Evolutionary conservation across 2,797 vertebrate genomes (phyloP).

Genomic region (Eulemur albifrons): DNA sequence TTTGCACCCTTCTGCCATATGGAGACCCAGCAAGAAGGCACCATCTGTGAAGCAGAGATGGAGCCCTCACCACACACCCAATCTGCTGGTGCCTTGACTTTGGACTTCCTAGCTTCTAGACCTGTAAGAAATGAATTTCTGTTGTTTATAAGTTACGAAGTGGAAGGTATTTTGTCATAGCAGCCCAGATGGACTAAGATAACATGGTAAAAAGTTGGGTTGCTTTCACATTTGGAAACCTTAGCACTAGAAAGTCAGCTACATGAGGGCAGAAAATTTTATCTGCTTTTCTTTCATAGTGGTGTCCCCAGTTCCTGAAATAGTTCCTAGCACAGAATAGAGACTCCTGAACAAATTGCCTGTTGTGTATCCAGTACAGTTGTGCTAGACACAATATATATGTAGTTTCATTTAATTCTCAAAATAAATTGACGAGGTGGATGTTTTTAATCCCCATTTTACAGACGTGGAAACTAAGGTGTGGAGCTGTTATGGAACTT

Average conservation of each 20-base stretch:
- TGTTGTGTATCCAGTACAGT: neutral
- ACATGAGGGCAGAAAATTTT: neutral
- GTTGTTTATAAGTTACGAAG: neutral
- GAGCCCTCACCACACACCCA: neutral
- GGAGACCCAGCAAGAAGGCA: neutral
- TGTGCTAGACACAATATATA: neutral
- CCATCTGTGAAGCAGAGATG: neutral
- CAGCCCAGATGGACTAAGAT: neutral
- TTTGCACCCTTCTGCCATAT: too few species aligned
- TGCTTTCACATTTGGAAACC: neutral
- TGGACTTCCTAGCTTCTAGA: neutral
- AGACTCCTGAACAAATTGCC: neutral
- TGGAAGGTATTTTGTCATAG: neutral
- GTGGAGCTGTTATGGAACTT: neutral
- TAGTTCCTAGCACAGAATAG: neutral
- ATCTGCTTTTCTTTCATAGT: neutral
- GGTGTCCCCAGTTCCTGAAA: neutral
- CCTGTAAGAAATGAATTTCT: neutral
- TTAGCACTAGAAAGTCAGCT: neutral
- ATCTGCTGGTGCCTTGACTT: neutral
- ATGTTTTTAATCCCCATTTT: neutral
- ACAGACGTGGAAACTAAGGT: neutral
- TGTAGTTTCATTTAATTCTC: neutral
- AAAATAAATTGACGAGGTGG: neutral
- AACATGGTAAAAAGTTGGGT: neutral